Evolutionary conservation across 30 jellyfish, hydroid and myxozoan species (phyloP).

Genomic region (Hydra vulgaris): DNA sequence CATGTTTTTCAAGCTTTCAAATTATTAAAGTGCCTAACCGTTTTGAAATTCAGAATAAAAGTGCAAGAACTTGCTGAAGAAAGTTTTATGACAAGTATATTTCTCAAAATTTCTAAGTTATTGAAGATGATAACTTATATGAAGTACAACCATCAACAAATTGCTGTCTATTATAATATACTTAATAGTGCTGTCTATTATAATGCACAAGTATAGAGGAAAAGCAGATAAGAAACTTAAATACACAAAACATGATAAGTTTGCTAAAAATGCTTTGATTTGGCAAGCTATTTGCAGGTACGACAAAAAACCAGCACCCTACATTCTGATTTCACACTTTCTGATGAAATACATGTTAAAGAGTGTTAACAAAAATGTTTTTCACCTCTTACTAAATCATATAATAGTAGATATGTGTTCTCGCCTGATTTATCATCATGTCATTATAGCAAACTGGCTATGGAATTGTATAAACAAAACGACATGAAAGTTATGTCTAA

Average conservation of each 20-base stretch:
- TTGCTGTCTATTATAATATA: too few species aligned
- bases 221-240: neutral
- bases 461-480: neutral
- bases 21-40: too few species aligned
- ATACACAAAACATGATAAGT: neutral
- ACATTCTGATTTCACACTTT: neutral
- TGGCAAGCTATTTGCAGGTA: neutral
- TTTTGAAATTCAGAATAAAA: too few species aligned
- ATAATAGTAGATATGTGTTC: neutral
- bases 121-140: neutral
- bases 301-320: neutral
- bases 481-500: neutral
- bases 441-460: neutral
- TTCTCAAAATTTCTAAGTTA: neutral
- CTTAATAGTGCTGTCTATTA: neutral
- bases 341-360: neutral
- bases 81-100: neutral
- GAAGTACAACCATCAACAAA: neutral
- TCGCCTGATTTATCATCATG: neutral
- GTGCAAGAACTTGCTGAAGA: neutral
- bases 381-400: neutral
- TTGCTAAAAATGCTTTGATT: neutral
- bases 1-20: too few species aligned
- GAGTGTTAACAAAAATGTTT: neutral
- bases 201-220: neutral